Conservation (phyloP, 2,797 vertebrate genomes). For the Neosilurus mollespiculum region DNA sequence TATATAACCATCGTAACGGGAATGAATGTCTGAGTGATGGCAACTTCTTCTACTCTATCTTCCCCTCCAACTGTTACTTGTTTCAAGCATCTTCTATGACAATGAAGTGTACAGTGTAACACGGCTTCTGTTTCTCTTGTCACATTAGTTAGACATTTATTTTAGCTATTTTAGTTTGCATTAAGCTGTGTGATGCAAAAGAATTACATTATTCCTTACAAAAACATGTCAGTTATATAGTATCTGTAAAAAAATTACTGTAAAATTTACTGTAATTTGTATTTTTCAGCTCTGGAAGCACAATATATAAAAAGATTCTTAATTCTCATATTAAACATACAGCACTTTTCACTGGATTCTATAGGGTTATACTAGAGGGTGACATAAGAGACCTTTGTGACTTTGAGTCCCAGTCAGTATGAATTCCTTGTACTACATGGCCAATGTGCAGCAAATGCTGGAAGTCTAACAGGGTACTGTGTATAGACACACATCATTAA, state of each 20-base stretch:
- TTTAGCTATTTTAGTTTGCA: background rate
- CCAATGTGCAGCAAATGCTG: conserved; percentile 35
- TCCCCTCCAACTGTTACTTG: too few species aligned
- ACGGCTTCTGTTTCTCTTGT: background rate
- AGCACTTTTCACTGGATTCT: background rate
- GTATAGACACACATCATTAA: conserved; percentile 53
- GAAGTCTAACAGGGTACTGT: conserved; percentile 48
- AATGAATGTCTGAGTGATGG: too few species aligned
- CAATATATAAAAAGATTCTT: background rate
- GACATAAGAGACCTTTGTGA: background rate
- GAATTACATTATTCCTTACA: background rate
- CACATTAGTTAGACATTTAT: background rate
- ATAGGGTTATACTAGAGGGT: background rate
- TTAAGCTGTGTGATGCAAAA: background rate
- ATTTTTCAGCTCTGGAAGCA: background rate
- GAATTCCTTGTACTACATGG: conserved; percentile 22
- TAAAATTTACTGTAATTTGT: background rate
- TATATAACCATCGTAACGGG: too few species aligned
- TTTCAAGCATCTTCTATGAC: background rate
- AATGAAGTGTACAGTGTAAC: background rate
- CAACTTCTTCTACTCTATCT: too few species aligned
- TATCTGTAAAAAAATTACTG: background rate
- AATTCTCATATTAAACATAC: background rate
- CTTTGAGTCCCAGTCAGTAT: background rate
- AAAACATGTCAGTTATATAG: background rate